Evolutionary conservation across 2,113 vertebrate genomes (phyloP), one percentile per base, ranked within the genome.

Genomic region (Albula glossodonta): DNA sequence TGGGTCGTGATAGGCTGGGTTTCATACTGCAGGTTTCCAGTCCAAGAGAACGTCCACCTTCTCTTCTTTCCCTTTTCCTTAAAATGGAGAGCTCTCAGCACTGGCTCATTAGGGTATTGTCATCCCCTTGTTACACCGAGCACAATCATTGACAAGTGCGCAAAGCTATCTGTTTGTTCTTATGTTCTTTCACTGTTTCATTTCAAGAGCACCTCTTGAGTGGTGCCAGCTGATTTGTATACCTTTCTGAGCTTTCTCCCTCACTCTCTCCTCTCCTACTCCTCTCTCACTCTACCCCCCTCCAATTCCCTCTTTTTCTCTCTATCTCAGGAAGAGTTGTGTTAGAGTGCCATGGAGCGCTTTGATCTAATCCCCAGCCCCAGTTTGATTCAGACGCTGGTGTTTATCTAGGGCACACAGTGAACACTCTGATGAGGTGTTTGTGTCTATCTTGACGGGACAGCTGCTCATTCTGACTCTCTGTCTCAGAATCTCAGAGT

Each of bases 161-260:
- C 5, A 53, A 52, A 52, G 50, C 48, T 1, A 12, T 6, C 78
- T 17, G 1, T 31, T 80, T n/a, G 6, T 25, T 52, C 80, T n/a
- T 25, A 0, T 6, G 19, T 15, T 52, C 49, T 25, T 22, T 1
- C 25, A 10, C 49, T 25, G 5, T 10, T 74, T 31, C 9, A n/a
- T 81, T 81, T 81, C 80, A 51, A 25, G 70, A 74, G 70, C 70
- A 25, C 22, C 70, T 6, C n/a, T 74, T 74, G 19, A 70, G 63
- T n/a, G 4, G 63, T n/a, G n/a, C 70, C 70, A 74, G 70, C 22
- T 10, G 60, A 66, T 66, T 66, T 66, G n/a, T 31, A 7, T 74
- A 31, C 70, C 63, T n/a, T 4, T 60, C 11, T 70, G 63, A n/a
- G 70, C 70, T 74, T 66, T 22, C 17, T 66, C 22, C 2, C 60